phyloP scores from a whole-genome alignment of 2,113 vertebrate species.

The Xyliphius kryptos region DNA sequence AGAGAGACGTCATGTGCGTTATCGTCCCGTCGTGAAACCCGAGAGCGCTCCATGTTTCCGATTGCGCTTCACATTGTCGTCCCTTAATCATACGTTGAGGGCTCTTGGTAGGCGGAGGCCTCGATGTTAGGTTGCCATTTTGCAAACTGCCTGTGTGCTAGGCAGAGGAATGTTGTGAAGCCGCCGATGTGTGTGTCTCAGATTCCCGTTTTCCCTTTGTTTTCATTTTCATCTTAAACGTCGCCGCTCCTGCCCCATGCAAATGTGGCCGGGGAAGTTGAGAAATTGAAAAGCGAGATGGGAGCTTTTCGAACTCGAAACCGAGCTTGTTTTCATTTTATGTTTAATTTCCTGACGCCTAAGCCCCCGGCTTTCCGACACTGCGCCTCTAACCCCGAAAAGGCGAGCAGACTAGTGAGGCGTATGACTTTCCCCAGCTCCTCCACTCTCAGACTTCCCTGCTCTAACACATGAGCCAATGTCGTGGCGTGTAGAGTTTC shows the following conservation, averaged over 20 bases:
- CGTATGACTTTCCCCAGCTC: conserved; percentile 27
- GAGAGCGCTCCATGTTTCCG: conserved; percentile 30
- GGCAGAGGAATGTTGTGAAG: too few species aligned
- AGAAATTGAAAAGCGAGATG: conserved; percentile 74
- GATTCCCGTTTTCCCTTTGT: not conserved
- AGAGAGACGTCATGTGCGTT: conserved; percentile 24
- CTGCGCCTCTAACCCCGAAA: conserved; percentile 56
- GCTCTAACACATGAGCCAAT: conserved; percentile 24
- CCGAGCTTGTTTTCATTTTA: conserved; percentile 88
- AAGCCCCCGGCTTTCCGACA: conserved; percentile 75
- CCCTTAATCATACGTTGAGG: conserved; percentile 36
- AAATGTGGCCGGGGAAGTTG: conserved; percentile 55
- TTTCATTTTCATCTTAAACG: conserved; percentile 13
- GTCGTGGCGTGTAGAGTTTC: conserved; percentile 15
- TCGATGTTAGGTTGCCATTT: too few species aligned
- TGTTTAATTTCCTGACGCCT: conserved; percentile 96
- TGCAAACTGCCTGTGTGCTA: too few species aligned
- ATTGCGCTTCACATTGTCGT: conserved; percentile 33
- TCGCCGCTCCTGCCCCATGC: conserved; percentile 18
- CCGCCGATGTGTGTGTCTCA: too few species aligned
- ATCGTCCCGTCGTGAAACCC: conserved; percentile 36
- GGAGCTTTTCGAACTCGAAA: conserved; percentile 70
- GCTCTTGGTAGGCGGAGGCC: too few species aligned
- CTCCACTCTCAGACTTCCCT: conserved; percentile 33
- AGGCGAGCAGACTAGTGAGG: conserved; percentile 41